Percentiles rank a stretch among this genome's conserved stretches.
These are phyloP conservation scores for Lycia hirtaria DNA, from an alignment of 2,888 invertebrate species.

Conservation along the genomic window DNA sequence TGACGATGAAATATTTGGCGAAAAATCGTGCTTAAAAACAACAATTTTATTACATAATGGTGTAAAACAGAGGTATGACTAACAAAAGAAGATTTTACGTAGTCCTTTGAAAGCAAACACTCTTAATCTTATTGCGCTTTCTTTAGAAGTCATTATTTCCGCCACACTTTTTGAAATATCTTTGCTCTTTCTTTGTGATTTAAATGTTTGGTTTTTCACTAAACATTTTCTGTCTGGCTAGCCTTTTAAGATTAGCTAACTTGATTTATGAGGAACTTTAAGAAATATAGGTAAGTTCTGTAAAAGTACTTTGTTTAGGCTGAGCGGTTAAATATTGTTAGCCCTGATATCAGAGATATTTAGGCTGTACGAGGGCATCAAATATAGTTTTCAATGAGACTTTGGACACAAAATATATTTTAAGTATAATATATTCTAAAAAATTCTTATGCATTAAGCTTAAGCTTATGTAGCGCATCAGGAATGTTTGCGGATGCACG, in stretches of 20 bases:
- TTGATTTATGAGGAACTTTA: neutral
- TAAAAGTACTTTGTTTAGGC: no score
- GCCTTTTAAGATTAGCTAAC: neutral
- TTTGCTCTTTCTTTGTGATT: slow-evolving; percentile 8
- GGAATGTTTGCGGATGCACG: no score
- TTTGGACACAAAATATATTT: no score
- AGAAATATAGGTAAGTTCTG: no score
- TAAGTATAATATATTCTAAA: no score
- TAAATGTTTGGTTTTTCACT: neutral
- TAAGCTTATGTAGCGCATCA: no score
- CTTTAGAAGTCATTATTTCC: slow-evolving; percentile 23
- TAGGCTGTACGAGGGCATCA: no score
- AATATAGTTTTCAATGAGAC: no score
- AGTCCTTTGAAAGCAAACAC: slow-evolving; percentile 62
- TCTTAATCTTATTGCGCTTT: slow-evolving; percentile 72
- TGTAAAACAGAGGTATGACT: slow-evolving; percentile 54
- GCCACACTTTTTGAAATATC: slow-evolving; percentile 14
- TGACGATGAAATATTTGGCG: neutral
- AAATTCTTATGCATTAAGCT: no score
- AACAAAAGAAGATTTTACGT: slow-evolving; percentile 61
- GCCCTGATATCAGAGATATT: no score
- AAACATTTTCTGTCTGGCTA: neutral
- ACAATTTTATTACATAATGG: slow-evolving; percentile 44
- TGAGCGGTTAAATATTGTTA: no score
- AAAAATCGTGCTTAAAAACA: slow-evolving; percentile 12